phyloP scores from a whole-genome alignment of 2,113 vertebrate genomes.

The Hassar affinis region DNA sequence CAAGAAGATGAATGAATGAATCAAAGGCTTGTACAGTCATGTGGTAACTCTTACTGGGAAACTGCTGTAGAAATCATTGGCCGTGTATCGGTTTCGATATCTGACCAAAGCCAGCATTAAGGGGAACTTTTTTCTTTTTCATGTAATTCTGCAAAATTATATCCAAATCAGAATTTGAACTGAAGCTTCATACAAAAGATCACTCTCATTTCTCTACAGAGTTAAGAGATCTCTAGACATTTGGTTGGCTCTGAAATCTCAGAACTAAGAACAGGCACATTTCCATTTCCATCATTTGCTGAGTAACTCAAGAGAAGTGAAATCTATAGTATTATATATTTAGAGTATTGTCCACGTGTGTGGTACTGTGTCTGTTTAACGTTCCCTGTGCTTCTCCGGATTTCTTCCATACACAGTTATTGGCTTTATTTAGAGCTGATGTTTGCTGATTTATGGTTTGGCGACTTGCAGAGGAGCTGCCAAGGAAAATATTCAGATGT shows the following conservation, averaged over 20 bases:
- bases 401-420: slow-evolving; percentile 25
- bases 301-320: slow-evolving; percentile 11
- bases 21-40: not conserved
- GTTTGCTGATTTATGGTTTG: slow-evolving; percentile 24
- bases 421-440: not conserved
- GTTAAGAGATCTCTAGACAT: not conserved
- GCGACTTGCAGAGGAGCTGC: slow-evolving; percentile 14
- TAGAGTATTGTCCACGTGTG: slow-evolving; percentile 18
- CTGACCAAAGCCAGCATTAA: slow-evolving; percentile 19
- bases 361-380: slow-evolving; percentile 29
- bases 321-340: slow-evolving; percentile 40
- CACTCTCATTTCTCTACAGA: not conserved
- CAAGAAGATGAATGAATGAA: no score
- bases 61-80: not conserved
- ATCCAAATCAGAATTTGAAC: slow-evolving; percentile 46
- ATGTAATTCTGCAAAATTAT: slow-evolving; percentile 41
- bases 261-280: slow-evolving; percentile 5
- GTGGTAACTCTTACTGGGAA: not conserved
- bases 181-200: slow-evolving; percentile 5
- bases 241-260: not conserved
- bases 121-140: not conserved
- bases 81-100: not conserved
- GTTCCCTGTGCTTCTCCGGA: not conserved
- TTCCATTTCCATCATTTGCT: not conserved
- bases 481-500: slow-evolving; percentile 30